A percentile compares a stretch with the other conserved stretches of the same genome.
Conservation (phyloP, 2,888 invertebrate genomes). For the Saturnia pavonia region DNA sequence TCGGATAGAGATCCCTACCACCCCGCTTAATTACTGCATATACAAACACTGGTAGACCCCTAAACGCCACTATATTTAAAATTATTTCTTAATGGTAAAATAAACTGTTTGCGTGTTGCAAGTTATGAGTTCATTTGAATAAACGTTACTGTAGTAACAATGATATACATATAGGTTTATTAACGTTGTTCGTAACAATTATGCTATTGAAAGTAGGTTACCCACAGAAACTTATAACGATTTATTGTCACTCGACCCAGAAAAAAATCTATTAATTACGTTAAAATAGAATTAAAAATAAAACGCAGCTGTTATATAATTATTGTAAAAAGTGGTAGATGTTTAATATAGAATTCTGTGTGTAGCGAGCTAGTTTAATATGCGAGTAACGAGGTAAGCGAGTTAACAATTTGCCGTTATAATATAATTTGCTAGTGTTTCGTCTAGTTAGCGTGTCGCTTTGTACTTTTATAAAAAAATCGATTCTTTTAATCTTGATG, state of each 20-base stretch:
- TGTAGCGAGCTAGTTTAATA: constrained; percentile 4
- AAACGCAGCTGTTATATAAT: background rate
- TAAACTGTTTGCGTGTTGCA: background rate
- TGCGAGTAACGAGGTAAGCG: constrained; percentile 33
- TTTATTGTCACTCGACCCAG: constrained; percentile 37
- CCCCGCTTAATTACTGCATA: no score
- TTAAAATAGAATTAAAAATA: background rate
- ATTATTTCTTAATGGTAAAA: background rate
- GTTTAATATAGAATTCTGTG: background rate
- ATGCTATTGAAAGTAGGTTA: constrained; percentile 32
- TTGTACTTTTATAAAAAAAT: constrained; percentile 3
- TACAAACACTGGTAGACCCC: no score
- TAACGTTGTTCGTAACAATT: constrained; percentile 26
- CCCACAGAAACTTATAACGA: constrained; percentile 27
- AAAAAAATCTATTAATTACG: constrained; percentile 20
- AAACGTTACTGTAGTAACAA: constrained; percentile 17
- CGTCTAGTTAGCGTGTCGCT: constrained; percentile 27
- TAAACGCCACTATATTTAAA: background rate
- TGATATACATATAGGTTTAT: constrained; percentile 23
- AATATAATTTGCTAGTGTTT: constrained; percentile 31
- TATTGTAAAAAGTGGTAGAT: background rate
- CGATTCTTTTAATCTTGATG: background rate
- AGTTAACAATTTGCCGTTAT: constrained; percentile 33
- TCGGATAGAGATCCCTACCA: no score
- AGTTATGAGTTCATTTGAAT: background rate